These are phyloP conservation scores for Alethe diademata DNA, from an alignment of 2,113 vertebrate species.

Conservation along the genomic window DNA sequence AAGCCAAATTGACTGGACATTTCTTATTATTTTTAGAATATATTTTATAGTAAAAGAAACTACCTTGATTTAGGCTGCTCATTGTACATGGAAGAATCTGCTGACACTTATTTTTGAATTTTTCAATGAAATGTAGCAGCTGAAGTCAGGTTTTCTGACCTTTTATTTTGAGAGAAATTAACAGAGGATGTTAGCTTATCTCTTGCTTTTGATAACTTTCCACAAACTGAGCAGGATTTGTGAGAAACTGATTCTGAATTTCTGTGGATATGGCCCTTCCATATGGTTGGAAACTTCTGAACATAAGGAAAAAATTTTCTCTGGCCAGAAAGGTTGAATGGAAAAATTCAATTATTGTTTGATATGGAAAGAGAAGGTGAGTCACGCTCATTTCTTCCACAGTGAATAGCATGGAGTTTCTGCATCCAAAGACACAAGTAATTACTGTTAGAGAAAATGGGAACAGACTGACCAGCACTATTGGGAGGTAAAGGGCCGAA, in stretches of 20 bases:
- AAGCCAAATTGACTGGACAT: not conserved
- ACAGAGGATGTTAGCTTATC: not conserved
- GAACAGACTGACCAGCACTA: not conserved
- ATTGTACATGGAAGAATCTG: not conserved
- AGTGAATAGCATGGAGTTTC: not conserved
- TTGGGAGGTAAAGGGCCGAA: not conserved
- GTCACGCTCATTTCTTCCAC: not conserved
- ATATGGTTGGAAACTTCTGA: not conserved
- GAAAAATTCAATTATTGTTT: not conserved
- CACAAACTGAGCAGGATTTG: not conserved
- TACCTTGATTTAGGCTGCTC: not conserved
- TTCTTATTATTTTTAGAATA: not conserved
- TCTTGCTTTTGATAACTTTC: not conserved
- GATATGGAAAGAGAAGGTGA: conserved; percentile 13
- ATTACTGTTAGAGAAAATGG: not conserved
- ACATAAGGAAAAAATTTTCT: not conserved
- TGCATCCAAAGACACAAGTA: not conserved
- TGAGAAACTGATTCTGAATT: not conserved
- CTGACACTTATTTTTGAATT: not conserved
- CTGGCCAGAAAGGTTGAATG: not conserved
- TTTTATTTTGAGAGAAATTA: not conserved
- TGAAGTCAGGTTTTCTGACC: not conserved
- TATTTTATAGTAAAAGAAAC: not conserved
- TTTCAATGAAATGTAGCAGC: not conserved
- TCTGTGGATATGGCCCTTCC: not conserved